These are phyloP conservation scores for Dysidea cf. avara DNA, from an alignment of 37 sponge, comb jelly and placozoan genomes.

Conservation along the genomic window DNA sequence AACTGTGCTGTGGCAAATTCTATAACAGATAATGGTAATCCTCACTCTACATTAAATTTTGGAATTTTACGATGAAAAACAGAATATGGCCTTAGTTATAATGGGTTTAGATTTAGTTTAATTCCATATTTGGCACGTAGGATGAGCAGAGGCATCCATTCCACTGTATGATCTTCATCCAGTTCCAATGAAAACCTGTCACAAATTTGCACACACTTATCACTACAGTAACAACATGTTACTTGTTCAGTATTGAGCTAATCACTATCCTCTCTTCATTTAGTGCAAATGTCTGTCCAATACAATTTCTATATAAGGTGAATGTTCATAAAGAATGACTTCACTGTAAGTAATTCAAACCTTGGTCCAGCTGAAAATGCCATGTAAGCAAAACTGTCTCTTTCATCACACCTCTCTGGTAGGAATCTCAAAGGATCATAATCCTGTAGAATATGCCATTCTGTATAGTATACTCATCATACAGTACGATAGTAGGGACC, in stretches of 20 bases:
- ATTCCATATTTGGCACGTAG: slow-evolving; percentile 39
- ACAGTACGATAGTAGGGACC: too few species aligned
- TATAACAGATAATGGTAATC: too few species aligned
- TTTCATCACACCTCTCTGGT: slow-evolving; percentile 24
- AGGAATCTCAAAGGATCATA: slow-evolving; percentile 72
- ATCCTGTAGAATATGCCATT: slow-evolving; percentile 12
- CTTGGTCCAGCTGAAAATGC: slow-evolving; percentile 81
- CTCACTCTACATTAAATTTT: too few species aligned
- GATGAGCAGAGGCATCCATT: slow-evolving; percentile 12
- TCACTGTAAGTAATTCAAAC: neutral
- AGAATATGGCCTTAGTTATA: too few species aligned
- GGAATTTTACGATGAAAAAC: too few species aligned
- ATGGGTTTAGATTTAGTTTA: slow-evolving; percentile 16
- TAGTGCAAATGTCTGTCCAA: slow-evolving; percentile 85
- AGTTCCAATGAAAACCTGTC: slow-evolving; percentile 14
- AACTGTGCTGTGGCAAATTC: too few species aligned
- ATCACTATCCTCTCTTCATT: slow-evolving; percentile 59
- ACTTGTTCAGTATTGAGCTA: slow-evolving; percentile 9
- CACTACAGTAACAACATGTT: neutral
- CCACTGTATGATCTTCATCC: slow-evolving; percentile 24
- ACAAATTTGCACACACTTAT: too few species aligned
- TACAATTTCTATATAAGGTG: slow-evolving; percentile 66
- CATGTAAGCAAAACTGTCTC: slow-evolving; percentile 63
- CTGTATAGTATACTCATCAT: too few species aligned
- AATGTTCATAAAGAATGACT: neutral